phyloP scores from a whole-genome alignment of 2,888 invertebrate species.

The Penaeus monodon region DNA sequence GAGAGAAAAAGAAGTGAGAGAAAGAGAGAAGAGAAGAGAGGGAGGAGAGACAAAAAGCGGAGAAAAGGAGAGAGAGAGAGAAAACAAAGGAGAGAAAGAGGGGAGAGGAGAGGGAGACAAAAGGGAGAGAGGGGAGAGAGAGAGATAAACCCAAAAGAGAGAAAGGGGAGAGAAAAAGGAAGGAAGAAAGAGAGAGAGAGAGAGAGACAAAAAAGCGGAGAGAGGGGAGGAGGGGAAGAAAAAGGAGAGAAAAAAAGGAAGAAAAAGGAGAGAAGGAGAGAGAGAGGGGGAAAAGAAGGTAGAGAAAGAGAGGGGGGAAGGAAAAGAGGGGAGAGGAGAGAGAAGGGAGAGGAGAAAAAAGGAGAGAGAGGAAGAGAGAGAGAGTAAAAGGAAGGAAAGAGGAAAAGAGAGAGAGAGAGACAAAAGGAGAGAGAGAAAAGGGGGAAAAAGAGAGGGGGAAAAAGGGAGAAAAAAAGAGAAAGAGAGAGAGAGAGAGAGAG shows the following conservation, averaged over 20 bases:
- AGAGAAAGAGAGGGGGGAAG: not conserved
- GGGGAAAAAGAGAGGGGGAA: not conserved
- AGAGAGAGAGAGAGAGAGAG: too few relatives aligned
- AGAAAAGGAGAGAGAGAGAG: too few relatives aligned
- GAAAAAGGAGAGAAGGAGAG: not conserved
- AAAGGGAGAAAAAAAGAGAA: not conserved
- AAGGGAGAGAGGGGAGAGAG: too few relatives aligned
- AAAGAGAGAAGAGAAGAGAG: too few relatives aligned
- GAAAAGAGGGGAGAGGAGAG: not conserved
- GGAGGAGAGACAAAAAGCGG: too few relatives aligned
- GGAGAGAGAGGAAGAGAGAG: not conserved
- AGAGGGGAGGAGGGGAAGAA: not conserved
- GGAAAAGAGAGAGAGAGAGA: not conserved
- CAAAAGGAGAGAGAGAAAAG: too few relatives aligned
- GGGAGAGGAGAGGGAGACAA: too few relatives aligned
- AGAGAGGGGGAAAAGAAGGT: not conserved
- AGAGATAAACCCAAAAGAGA: too few relatives aligned
- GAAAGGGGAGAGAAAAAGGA: too few relatives aligned
- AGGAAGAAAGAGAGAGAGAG: not conserved
- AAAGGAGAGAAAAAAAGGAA: not conserved
- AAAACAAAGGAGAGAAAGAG: too few relatives aligned
- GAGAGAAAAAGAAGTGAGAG: too few relatives aligned
- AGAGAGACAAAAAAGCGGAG: not conserved
- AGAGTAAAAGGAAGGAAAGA: not conserved
- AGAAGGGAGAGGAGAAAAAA: not conserved